A percentile compares a stretch with the other conserved stretches of the same genome.
Conservation (phyloP, 2,113 vertebrate genomes). For the Ovis canadensis region DNA sequence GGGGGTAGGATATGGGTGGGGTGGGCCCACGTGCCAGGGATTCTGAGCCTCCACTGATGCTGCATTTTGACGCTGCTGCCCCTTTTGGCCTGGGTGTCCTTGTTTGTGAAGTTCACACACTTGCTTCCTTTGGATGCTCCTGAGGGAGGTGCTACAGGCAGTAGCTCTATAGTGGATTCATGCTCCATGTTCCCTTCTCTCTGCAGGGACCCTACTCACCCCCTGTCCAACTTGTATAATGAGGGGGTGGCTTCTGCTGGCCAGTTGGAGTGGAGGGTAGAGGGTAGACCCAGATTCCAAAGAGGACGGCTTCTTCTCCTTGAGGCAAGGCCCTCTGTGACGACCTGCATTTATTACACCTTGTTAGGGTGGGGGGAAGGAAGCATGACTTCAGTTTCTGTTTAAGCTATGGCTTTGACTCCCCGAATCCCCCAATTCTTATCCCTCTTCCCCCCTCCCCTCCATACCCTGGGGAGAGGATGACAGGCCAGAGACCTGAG, state of each 20-base stretch:
- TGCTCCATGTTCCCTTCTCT: neutral
- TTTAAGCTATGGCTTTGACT: neutral
- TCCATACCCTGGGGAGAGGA: too few relatives aligned
- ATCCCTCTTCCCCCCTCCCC: fast-evolving
- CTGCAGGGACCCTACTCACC: neutral
- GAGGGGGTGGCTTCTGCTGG: neutral
- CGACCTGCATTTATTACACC: neutral
- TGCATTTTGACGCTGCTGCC: neutral
- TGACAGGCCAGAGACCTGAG: neutral
- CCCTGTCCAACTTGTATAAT: neutral
- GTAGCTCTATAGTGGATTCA: neutral
- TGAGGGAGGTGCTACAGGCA: neutral
- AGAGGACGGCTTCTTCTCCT: neutral
- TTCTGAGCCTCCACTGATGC: neutral
- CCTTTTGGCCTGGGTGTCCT: neutral
- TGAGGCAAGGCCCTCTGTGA: neutral
- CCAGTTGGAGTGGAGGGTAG: neutral
- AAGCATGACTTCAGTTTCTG: neutral
- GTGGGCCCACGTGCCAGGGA: neutral
- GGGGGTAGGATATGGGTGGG: neutral
- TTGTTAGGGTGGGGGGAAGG: neutral
- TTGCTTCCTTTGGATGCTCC: neutral
- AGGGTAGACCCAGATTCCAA: neutral
- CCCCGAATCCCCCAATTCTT: neutral
- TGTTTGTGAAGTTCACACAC: neutral